phyloP scores from a whole-genome alignment of 2,113 vertebrate genomes.

The Heterotis niloticus region DNA sequence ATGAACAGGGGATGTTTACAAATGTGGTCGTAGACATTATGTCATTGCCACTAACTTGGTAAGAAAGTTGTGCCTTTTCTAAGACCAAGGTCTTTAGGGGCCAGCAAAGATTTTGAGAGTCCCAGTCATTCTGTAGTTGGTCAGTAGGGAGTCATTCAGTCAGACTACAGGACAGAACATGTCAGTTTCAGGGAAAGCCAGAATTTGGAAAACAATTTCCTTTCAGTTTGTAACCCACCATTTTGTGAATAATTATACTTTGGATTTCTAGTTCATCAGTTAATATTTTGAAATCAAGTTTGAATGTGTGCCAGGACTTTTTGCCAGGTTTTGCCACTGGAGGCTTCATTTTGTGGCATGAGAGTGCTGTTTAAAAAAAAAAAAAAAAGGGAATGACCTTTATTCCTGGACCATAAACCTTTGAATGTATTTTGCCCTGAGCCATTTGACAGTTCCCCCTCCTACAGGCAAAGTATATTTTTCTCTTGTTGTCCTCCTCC shows the following conservation, averaged over 20 bases:
- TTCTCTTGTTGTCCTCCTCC: background rate
- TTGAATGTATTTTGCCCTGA: background rate
- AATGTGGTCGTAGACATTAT: background rate
- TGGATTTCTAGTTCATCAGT: too few relatives aligned
- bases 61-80: slow-evolving; percentile 7
- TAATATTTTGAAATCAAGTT: background rate
- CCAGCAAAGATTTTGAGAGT: slow-evolving; percentile 21
- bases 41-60: background rate
- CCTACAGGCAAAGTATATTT: background rate
- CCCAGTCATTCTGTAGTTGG: background rate
- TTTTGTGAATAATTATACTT: too few relatives aligned
- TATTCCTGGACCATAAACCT: slow-evolving; percentile 4
- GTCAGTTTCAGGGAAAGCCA: background rate
- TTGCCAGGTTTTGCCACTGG: background rate
- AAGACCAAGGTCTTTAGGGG: too few relatives aligned
- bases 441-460: background rate
- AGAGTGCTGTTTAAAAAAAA: too few relatives aligned
- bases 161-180: background rate
- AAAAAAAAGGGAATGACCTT: slow-evolving; percentile 10
- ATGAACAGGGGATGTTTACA: slow-evolving; percentile 37
- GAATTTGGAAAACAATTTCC: background rate
- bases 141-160: too few relatives aligned
- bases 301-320: background rate
- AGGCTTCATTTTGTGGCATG: background rate
- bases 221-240: too few relatives aligned